Evolutionary conservation across 2,113 vertebrate species (phyloP).

Genomic region (Phalacrocorax aristotelis): DNA sequence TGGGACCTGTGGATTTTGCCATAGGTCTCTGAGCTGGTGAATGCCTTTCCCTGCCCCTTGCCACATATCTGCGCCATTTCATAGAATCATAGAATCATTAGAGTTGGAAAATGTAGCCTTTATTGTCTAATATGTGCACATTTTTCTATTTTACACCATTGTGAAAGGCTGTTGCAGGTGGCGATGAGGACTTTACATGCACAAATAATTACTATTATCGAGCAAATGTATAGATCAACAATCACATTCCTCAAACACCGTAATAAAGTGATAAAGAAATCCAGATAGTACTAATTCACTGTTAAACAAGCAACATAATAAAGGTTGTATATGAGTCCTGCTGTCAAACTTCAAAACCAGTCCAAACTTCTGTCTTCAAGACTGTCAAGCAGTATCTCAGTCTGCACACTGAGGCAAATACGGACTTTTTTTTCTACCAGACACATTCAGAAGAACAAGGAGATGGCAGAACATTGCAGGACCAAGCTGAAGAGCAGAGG

Average conservation of each 20-base stretch:
- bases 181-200: background rate
- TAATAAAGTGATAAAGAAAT: background rate
- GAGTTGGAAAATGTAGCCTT: background rate
- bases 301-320: background rate
- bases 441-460: background rate
- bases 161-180: background rate
- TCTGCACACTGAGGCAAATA: background rate
- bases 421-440: background rate
- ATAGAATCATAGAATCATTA: too few relatives aligned
- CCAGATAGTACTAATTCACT: background rate
- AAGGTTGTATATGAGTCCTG: background rate
- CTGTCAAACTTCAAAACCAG: background rate
- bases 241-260: background rate
- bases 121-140: background rate
- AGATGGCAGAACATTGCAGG: background rate
- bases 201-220: background rate
- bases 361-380: background rate
- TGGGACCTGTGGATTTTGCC: background rate
- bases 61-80: background rate
- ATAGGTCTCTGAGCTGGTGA: background rate
- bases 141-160: background rate
- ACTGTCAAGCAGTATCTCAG: background rate
- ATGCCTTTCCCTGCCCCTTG: background rate
- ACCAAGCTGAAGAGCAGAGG: background rate
- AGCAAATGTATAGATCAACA: background rate